Base-by-base conservation (phyloP, 2,888 invertebrate species). In the Nemotelus nigrinus region DNA sequence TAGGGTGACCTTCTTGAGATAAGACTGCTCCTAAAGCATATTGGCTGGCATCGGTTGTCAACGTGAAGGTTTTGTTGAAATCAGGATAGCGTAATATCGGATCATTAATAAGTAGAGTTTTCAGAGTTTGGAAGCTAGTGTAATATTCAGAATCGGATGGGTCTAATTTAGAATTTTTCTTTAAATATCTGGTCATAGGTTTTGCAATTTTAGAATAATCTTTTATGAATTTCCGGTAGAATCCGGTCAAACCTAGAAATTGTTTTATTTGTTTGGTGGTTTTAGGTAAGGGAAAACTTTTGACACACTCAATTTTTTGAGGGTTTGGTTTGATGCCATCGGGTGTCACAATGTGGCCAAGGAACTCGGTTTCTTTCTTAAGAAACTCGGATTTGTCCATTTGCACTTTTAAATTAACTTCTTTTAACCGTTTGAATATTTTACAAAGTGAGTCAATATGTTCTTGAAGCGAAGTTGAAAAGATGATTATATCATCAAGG, bases 401-500 rank as follows among this genome's bases (percentile, higher is more conserved):
- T 43, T 63, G 63, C 2, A 63, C 43, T 63, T 63, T 63, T 2
- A 63, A 8, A 10, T 63, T 63, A 39, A 43, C 63, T 10, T 63
- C 41, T 63, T 41, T 63, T 43, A 63, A 41, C 39, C 39, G 41
- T 60, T 82, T 53, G 44, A 83, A 82, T 6, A 83, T 81, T 72
- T 67, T 60, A 63, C 77, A 78, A 53, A 83, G 74, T 47, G 79
- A 80, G 75, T 75, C 65, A 8, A 81, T 77, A 65, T 83, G 83
- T 79, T 84, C 83, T 70, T 83, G 80, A 39, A 83, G 65, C 1
- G 80, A 80, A 7, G 80, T 82, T 3, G 78, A 80, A 65, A 81
- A 83, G 6, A 84, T 79, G n/a, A 85, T 80, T 2, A 83, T 82
- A 75, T 84, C 84, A 60, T 85, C 84, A 55, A 84, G 78, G 78